Evolutionary conservation across 2,888 invertebrate genomes (phyloP), one percentile per base, ranked within the genome.

Genomic region (Boloria selene): DNA sequence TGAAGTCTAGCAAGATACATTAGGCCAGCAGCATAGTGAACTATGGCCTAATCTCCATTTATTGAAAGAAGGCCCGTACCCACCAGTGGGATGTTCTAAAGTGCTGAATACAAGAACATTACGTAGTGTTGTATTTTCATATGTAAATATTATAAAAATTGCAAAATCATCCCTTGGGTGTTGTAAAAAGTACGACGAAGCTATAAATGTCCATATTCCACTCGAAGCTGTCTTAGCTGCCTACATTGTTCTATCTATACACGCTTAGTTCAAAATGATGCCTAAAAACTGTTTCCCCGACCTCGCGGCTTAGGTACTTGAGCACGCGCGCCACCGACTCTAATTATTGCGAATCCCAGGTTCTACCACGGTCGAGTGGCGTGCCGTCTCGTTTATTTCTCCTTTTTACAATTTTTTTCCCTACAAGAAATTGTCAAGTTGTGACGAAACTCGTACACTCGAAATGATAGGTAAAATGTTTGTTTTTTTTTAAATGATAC

Each of bases 281-380:
- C 63, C 65, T 70, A 72, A 73, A 75, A 75, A 67, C 70, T 70
- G 74, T 68, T 70, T 54, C 70, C 59, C 26, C 70, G 58, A 68
- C 73, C 61, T 70, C 64, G 74, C 60, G 73, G 66, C 71, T 75
- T 73, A 70, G 76, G 67, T 77, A 68, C 81, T 81, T 77, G 77
- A 79, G 81, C 81, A 82, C 82, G 81, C 79, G 76, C 77, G 66
- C 62, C 73, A 70, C 71, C 74, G 76, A 70, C 75, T 79, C 79
- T 81, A 79, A 81, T 82, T 80, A 81, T 78, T 73, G 73, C 72
- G 71, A 72, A 65, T 74, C 72, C 71, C 74, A 69, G 72, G 71
- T 71, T 69, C 54, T 69, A 70, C 70, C 70, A 70, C 67, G 68
- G 67, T 55, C 56, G 69, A 64, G 71, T 67, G 70, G 64, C 69